Evolutionary conservation across 2,888 invertebrate genomes (phyloP).

Genomic region (Acleris cristana): DNA sequence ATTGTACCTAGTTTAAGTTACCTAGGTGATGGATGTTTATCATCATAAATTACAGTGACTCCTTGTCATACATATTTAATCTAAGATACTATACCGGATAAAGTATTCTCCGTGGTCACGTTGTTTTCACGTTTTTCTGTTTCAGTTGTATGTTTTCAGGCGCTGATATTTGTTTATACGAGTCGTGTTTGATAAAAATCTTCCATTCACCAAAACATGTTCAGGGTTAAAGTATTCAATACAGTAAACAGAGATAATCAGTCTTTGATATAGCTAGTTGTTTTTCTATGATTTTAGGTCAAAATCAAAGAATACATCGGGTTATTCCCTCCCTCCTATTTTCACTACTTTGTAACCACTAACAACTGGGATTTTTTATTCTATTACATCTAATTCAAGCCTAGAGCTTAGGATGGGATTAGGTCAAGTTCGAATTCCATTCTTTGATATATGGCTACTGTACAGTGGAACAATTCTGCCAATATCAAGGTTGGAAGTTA

Average conservation of each 20-base stretch:
- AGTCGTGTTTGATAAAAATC: not conserved
- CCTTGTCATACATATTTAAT: slow-evolving; percentile 3
- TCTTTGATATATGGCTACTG: too few species aligned
- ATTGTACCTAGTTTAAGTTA: not conserved
- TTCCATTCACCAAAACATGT: slow-evolving; percentile 5
- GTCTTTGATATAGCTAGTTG: not conserved
- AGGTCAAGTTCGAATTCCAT: too few species aligned
- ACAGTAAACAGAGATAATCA: not conserved
- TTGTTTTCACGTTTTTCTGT: slow-evolving; percentile 6
- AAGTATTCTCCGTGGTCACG: not conserved
- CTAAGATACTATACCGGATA: slow-evolving; percentile 10
- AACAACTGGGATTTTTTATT: too few species aligned
- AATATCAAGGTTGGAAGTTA: too few species aligned
- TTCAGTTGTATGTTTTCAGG: slow-evolving; percentile 2
- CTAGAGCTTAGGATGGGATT: too few species aligned
- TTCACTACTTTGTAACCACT: too few species aligned
- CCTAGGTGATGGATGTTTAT: not conserved
- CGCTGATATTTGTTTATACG: not conserved
- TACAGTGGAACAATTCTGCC: too few species aligned
- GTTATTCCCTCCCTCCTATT: too few species aligned
- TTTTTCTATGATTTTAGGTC: too few species aligned
- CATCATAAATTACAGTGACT: not conserved
- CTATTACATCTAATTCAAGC: too few species aligned
- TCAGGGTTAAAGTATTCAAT: not conserved
- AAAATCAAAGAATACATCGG: too few species aligned